These are phyloP conservation scores for Lissonota sp. DNA, from an alignment of 2,888 invertebrate species.

Conservation along the genomic window DNA sequence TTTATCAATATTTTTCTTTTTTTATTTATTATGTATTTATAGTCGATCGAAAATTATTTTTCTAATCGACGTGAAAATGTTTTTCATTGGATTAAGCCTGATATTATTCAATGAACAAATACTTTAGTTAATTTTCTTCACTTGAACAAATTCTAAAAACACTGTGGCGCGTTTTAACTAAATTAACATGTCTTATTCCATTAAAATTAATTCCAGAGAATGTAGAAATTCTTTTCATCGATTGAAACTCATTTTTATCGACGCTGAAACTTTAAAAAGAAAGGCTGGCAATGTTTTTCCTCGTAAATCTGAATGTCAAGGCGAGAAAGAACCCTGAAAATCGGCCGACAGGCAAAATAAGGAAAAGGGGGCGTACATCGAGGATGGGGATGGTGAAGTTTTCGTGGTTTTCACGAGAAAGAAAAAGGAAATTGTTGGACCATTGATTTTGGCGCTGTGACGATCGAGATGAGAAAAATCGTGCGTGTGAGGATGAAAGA, in stretches of 20 bases:
- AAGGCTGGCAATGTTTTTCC: conserved; percentile 48
- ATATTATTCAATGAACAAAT: no score
- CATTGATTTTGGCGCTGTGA: conserved; percentile 11
- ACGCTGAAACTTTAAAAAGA: not conserved
- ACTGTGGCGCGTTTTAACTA: no score
- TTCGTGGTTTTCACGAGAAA: conserved; percentile 37
- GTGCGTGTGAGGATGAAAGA: not conserved
- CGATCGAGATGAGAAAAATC: not conserved
- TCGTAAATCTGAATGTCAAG: conserved; percentile 47
- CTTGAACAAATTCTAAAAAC: no score
- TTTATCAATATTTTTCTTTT: no score
- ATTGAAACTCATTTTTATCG: no score
- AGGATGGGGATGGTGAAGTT: conserved; percentile 30
- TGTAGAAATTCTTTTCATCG: no score
- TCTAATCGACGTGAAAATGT: not conserved
- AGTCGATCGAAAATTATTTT: not conserved
- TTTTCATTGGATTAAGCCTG: not conserved
- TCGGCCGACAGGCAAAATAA: conserved; percentile 9
- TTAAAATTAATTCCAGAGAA: no score
- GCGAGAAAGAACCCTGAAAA: conserved; percentile 9
- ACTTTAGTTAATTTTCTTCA: not conserved
- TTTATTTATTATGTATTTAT: no score
- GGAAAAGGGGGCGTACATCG: conserved; percentile 29
- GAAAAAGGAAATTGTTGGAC: not conserved
- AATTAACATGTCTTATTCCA: no score